Base-by-base conservation (phyloP, 53 echinoderm and acorn worm species). In the Apostichopus leukothele region DNA sequence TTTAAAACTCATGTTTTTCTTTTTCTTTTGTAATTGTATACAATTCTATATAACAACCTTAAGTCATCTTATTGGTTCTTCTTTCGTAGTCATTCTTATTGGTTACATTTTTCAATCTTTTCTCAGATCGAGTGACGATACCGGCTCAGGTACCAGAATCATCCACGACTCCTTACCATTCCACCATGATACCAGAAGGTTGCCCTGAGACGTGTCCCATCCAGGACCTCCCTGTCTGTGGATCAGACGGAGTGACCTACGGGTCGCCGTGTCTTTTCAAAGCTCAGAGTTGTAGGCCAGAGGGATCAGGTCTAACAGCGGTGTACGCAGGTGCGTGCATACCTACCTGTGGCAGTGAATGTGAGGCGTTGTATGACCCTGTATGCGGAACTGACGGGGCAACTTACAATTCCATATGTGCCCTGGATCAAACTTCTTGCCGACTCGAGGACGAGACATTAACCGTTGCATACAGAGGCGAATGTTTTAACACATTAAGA, bases 301-400 rank as follows among this genome's bases (percentile, higher is more conserved):
- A 21, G 14, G 39, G 51, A 14, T 27, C 27, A 3, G 67, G 23
- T 20, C 85, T 85, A 7, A 51, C 50, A 8, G 66, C 67, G 23
- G 63, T 21, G 6, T 85, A 85, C 68, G 85, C 85, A 16, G 85
- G 85, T 18, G 85, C 26, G 21, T 85, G 85, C 50, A 67, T 85
- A 13, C 85, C 85, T 1, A 60, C 25, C 1, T 85, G 85, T 39
- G 85, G 85, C 23, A 27, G 85, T 26, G 13, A 21, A 7, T 85
- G 85, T 67, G 88, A 75, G 75, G 53, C 88, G 53, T 52, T 88
- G 7, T 75, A 92, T 76, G 89, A 89, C 8, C 92, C 92, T 5
- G 86, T 92, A 23, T 92, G 92, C 74, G 89, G 92, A 4, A 86
- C 92, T 12, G 78, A 77, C 53, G 89, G 89, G 14, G 75, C 89